Evolutionary conservation across 2,888 invertebrate species (phyloP).

Genomic region (Eristalis intricaria): DNA sequence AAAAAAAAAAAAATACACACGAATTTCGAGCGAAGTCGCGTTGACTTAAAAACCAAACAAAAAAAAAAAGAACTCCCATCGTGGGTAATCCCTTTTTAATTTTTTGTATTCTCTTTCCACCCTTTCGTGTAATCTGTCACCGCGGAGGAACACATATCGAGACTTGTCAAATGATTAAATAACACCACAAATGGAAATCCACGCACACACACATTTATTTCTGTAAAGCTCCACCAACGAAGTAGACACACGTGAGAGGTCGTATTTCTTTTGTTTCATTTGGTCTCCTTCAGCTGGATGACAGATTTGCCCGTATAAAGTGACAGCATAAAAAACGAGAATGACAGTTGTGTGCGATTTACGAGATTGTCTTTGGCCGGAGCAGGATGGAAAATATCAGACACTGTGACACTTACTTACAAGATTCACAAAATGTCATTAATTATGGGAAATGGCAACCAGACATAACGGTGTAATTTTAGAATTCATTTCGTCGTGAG

Average conservation of each 20-base stretch:
- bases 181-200: slow-evolving; percentile 23
- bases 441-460: slow-evolving; percentile 25
- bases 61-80: neutral
- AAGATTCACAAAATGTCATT: slow-evolving; percentile 39
- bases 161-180: slow-evolving; percentile 34
- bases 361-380: slow-evolving; percentile 23
- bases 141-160: neutral
- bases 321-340: slow-evolving; percentile 40
- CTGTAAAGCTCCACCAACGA: neutral
- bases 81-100: slow-evolving; percentile 35
- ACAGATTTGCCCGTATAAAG: slow-evolving; percentile 24
- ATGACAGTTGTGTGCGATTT: slow-evolving; percentile 18
- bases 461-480: slow-evolving; percentile 2
- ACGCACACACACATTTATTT: neutral
- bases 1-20: neutral
- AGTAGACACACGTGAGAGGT: neutral
- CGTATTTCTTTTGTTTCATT: slow-evolving; percentile 11
- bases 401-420: slow-evolving; percentile 4
- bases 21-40: neutral
- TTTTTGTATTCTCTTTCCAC: slow-evolving; percentile 17
- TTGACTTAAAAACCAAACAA: neutral
- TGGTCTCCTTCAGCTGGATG: slow-evolving; percentile 3
- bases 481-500: neutral
- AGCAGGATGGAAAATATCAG: slow-evolving; percentile 9
- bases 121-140: slow-evolving; percentile 27